phyloP scores from a whole-genome alignment of 2,113 vertebrate species.

The Mellivora capensis region DNA sequence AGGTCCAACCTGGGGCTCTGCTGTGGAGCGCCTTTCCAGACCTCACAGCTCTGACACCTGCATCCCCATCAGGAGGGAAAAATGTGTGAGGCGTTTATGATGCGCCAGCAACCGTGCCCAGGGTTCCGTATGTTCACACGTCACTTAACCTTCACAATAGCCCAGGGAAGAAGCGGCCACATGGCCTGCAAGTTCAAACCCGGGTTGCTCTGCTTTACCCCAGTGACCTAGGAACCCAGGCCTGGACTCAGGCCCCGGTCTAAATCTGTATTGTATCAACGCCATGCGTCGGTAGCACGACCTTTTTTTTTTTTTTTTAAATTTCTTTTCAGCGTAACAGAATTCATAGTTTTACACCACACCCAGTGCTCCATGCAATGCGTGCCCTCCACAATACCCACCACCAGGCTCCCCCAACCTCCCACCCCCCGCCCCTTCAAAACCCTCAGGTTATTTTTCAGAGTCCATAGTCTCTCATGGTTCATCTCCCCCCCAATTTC shows the following conservation, averaged over 20 bases:
- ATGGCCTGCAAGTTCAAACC: background rate
- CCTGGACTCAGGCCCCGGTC: background rate
- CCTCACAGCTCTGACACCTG: no score
- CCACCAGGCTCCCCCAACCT: no score
- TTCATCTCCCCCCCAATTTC: no score
- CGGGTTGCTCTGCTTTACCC: rapidly evolving
- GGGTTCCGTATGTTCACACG: background rate
- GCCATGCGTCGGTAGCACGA: background rate
- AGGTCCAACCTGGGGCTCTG: background rate
- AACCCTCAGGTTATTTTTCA: no score
- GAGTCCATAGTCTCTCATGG: no score
- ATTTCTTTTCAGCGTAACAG: no score
- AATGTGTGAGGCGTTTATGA: background rate
- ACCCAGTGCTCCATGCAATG: no score
- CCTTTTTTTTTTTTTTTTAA: no score
- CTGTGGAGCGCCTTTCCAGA: no score
- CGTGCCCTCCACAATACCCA: no score
- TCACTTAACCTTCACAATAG: background rate
- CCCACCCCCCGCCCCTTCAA: no score
- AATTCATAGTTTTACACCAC: no score
- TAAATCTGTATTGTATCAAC: background rate
- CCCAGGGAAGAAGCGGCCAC: background rate
- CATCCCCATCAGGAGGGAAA: background rate
- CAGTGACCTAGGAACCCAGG: background rate
- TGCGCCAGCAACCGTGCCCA: rapidly evolving